Percentiles rank a stretch among this genome's conserved stretches.
Conservation (phyloP, 2,888 invertebrate species). For the Stegophylla sp. region DNA sequence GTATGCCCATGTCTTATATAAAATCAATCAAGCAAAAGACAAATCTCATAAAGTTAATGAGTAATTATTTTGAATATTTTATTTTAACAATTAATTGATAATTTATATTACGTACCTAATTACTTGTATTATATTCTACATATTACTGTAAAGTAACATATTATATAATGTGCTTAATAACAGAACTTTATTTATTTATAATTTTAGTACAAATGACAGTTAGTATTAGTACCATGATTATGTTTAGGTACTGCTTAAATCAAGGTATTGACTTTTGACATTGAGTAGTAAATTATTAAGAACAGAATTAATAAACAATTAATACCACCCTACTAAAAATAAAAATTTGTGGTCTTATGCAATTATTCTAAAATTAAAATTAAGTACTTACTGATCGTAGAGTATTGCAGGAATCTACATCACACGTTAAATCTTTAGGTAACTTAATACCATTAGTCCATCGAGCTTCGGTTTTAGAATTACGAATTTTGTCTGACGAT, state of each 20-base stretch:
- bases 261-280: too few relatives aligned
- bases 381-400: slow-evolving; percentile 36
- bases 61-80: neutral
- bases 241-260: too few relatives aligned
- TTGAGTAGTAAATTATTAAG: neutral
- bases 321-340: neutral
- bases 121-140: neutral
- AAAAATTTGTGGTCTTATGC: too few relatives aligned
- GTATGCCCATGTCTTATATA: neutral
- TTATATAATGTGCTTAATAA: too few relatives aligned
- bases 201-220: too few relatives aligned
- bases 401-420: slow-evolving; percentile 28
- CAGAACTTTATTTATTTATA: too few relatives aligned
- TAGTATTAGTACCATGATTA: too few relatives aligned
- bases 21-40: neutral
- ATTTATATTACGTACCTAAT: too few relatives aligned
- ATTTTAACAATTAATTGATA: slow-evolving; percentile 7
- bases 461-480: slow-evolving; percentile 1
- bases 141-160: neutral
- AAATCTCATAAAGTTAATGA: neutral
- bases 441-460: slow-evolving; percentile 25
- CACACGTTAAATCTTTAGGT: slow-evolving; percentile 13
- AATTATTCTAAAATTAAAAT: neutral
- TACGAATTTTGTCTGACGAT: slow-evolving; percentile 40
- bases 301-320: neutral